Percentiles rank a stretch among this genome's conserved stretches.
Evolutionary conservation across 2,113 vertebrate species (phyloP).

Genomic region (Lasiurus cinereus): DNA sequence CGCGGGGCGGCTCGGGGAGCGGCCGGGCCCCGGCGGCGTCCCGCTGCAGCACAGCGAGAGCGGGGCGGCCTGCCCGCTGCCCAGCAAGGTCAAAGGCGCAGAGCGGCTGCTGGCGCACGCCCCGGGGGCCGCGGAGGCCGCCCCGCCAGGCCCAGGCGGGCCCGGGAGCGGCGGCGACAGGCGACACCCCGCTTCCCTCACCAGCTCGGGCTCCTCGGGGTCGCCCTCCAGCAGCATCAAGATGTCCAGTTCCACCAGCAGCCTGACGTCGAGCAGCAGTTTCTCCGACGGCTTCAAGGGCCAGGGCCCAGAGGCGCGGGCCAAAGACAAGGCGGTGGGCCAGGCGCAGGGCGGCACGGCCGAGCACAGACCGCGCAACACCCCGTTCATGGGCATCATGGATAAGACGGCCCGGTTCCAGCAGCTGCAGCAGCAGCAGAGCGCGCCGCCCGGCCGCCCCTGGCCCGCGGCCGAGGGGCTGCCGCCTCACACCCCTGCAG

Average conservation of each 20-base stretch:
- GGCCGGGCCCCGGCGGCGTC: constrained; percentile 71
- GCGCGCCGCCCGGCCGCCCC: constrained; percentile 82
- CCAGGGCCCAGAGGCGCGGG: constrained; percentile 91
- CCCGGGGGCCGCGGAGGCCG: constrained; percentile 83
- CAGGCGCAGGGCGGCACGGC: constrained; percentile 83
- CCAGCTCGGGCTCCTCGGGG: constrained; percentile 72
- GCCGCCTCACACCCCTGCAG: constrained; percentile 79
- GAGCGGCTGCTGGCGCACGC: constrained; percentile 88
- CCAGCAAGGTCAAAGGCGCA: constrained; percentile 85
- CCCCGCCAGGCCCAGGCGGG: constrained; percentile 76
- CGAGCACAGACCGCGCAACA: constrained; percentile 93
- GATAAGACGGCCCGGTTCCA: constrained; percentile 96
- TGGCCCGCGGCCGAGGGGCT: constrained; percentile 91
- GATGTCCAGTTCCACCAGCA: constrained; percentile 92
- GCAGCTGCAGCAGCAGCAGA: constrained; percentile 92
- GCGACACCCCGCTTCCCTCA: constrained; percentile 82
- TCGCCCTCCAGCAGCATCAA: constrained; percentile 87
- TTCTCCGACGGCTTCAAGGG: constrained; percentile 91
- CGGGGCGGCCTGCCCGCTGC: constrained; percentile 78
- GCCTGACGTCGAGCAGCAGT: constrained; percentile 92
- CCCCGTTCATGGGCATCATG: constrained; percentile 96
- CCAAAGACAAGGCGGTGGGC: constrained; percentile 89
- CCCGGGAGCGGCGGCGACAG: constrained; percentile 77
- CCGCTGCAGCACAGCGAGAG: constrained; percentile 85
- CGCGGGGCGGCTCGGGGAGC: constrained; percentile 84